Evolutionary conservation across 2,888 invertebrate species (phyloP).

Genomic region (Hyles lineata): DNA sequence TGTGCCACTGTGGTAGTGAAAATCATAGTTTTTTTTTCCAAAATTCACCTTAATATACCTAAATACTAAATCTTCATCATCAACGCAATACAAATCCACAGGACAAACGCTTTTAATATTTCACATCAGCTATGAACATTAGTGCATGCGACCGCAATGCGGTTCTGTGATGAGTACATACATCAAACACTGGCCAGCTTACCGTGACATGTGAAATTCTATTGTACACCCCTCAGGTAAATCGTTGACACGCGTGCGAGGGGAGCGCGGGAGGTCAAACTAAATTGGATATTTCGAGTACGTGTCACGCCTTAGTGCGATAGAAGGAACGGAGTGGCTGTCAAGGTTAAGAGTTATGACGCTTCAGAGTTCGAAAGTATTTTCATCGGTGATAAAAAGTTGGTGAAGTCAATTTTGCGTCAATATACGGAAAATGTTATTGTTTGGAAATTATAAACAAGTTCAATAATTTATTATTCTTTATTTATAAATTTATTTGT

Average conservation of each 20-base stretch:
- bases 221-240: slow-evolving; percentile 28
- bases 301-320: slow-evolving; percentile 56
- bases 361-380: slow-evolving; percentile 9
- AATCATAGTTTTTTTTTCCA: too few relatives aligned
- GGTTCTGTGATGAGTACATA: slow-evolving; percentile 45
- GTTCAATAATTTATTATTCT: too few relatives aligned
- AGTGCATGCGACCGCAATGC: slow-evolving; percentile 47
- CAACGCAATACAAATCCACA: slow-evolving; percentile 1
- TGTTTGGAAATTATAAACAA: not conserved
- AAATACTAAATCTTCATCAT: slow-evolving; percentile 10
- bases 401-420: not conserved
- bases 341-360: slow-evolving; percentile 26
- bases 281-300: slow-evolving; percentile 44
- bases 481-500: too few relatives aligned
- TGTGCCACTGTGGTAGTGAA: too few relatives aligned
- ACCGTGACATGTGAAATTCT: slow-evolving; percentile 42
- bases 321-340: slow-evolving; percentile 48
- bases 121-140: slow-evolving; percentile 42
- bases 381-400: slow-evolving; percentile 17
- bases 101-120: slow-evolving; percentile 36
- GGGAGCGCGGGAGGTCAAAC: slow-evolving; percentile 36
- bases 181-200: slow-evolving; percentile 42
- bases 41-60: not conserved
- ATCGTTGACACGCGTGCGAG: slow-evolving; percentile 7
- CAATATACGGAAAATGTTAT: not conserved